phyloP scores from a whole-genome alignment of 2,797 vertebrate species.

The Australoheros facetus region DNA sequence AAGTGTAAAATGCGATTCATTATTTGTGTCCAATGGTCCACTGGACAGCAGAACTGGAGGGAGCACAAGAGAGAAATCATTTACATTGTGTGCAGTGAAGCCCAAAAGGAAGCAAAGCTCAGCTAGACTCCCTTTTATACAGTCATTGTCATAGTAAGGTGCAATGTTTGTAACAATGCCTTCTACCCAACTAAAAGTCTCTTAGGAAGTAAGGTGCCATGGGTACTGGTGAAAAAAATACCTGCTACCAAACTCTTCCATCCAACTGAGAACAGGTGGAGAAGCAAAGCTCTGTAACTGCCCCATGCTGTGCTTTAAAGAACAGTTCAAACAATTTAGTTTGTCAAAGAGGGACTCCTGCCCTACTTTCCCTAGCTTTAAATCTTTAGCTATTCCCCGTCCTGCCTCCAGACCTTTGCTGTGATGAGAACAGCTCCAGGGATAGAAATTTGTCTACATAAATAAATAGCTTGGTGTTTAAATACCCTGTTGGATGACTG shows the following conservation, averaged over 20 bases:
- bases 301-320: conserved; percentile 73
- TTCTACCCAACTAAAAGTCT: conserved; percentile 37
- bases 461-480: conserved; percentile 62
- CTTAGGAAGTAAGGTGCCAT: conserved; percentile 35
- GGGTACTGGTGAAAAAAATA: conserved; percentile 39
- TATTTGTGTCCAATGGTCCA: conserved; percentile 46
- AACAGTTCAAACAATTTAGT: conserved; percentile 71
- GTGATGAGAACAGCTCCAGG: conserved; percentile 54
- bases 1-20: conserved; percentile 48
- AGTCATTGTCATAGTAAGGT: conserved; percentile 31
- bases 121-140: conserved; percentile 32
- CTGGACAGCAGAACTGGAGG: conserved; percentile 31
- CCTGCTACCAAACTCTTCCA: conserved; percentile 32
- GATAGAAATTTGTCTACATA: conserved; percentile 59
- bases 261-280: conserved; percentile 67
- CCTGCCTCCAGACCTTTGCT: conserved; percentile 50
- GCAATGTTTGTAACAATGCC: conserved; percentile 47
- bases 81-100: conserved; percentile 52
- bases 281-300: conserved; percentile 59
- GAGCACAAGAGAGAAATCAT: conserved; percentile 47
- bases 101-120: conserved; percentile 36
- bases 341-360: conserved; percentile 70
- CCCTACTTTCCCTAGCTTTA: conserved; percentile 65
- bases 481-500: conserved; percentile 43
- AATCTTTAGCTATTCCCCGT: conserved; percentile 60